Percentiles rank a stretch among this genome's conserved stretches.
phyloP scores from a whole-genome alignment of 1,140 invertebrate species.

The Heliconius hewitsoni region DNA sequence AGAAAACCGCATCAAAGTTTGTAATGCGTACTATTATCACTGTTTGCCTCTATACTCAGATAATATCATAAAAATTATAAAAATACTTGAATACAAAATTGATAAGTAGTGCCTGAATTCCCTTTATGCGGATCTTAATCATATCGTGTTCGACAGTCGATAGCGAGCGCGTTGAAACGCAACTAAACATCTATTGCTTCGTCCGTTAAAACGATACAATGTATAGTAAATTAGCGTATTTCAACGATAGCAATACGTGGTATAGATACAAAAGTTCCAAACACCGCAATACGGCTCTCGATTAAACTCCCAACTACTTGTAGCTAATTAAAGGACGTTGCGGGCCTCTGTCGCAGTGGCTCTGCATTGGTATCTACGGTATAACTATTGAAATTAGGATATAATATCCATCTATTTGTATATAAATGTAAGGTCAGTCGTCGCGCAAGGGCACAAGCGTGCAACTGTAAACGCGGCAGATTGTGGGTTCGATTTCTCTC shows the following conservation, averaged over 20 bases:
- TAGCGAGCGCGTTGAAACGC: too few relatives aligned
- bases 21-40: too few relatives aligned
- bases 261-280: conserved; percentile 23
- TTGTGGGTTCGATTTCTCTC: background rate
- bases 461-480: background rate
- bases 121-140: too few relatives aligned
- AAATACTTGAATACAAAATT: too few relatives aligned
- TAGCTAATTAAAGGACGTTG: conserved; percentile 33
- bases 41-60: too few relatives aligned
- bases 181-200: background rate
- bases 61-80: too few relatives aligned
- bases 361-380: conserved; percentile 16
- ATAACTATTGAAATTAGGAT: background rate
- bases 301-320: conserved; percentile 25
- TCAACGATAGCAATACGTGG: background rate
- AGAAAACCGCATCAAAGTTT: too few relatives aligned
- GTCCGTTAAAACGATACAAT: background rate
- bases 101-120: too few relatives aligned
- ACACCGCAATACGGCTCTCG: conserved; percentile 32
- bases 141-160: too few relatives aligned
- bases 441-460: background rate
- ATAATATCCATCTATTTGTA: background rate
- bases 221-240: background rate
- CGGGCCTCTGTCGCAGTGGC: conserved; percentile 24
- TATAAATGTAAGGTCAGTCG: background rate